phyloP scores from a whole-genome alignment of 92 coral and sea anemone genomes.

The Scolanthus callimorphus region DNA sequence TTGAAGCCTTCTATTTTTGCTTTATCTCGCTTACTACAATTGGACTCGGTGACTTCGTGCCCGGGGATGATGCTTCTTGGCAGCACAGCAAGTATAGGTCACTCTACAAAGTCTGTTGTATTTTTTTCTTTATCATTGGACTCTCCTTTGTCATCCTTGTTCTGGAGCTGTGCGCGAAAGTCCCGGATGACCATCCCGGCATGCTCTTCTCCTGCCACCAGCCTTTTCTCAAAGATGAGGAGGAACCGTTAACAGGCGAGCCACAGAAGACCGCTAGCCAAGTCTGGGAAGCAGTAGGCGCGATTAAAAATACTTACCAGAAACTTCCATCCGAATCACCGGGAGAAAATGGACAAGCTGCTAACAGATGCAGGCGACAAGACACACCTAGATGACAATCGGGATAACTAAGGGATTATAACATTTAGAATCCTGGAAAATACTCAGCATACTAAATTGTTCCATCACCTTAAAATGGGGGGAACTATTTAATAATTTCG shows the following conservation, averaged over 20 bases:
- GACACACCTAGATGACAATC: not conserved
- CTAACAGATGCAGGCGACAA: not conserved
- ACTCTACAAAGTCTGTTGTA: slow-evolving; percentile 78
- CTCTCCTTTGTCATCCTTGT: slow-evolving; percentile 87
- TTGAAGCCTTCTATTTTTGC: slow-evolving; percentile 94
- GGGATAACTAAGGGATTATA: too few species aligned
- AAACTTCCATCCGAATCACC: slow-evolving; percentile 20
- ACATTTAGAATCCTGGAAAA: too few species aligned
- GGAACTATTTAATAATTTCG: too few species aligned
- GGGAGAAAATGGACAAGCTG: slow-evolving; percentile 2
- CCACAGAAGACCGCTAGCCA: not conserved
- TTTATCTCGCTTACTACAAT: slow-evolving; percentile 95
- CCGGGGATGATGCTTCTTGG: slow-evolving; percentile 88
- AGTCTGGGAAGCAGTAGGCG: slow-evolving; percentile 30
- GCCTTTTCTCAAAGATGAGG: slow-evolving; percentile 82
- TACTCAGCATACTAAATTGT: too few species aligned
- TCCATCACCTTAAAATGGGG: too few species aligned
- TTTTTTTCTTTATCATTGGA: slow-evolving; percentile 87
- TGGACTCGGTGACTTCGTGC: slow-evolving; percentile 97
- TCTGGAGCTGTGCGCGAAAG: slow-evolving; percentile 94
- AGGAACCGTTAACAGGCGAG: slow-evolving; percentile 24
- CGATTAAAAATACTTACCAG: slow-evolving; percentile 27
- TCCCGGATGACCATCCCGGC: slow-evolving; percentile 99
- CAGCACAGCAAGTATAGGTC: slow-evolving; percentile 69
- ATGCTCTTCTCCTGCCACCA: slow-evolving; percentile 98